Percentiles rank a stretch among this genome's conserved stretches.
phyloP scores from a whole-genome alignment of 2,888 invertebrate species.

The Steinernema carpocapsae region DNA sequence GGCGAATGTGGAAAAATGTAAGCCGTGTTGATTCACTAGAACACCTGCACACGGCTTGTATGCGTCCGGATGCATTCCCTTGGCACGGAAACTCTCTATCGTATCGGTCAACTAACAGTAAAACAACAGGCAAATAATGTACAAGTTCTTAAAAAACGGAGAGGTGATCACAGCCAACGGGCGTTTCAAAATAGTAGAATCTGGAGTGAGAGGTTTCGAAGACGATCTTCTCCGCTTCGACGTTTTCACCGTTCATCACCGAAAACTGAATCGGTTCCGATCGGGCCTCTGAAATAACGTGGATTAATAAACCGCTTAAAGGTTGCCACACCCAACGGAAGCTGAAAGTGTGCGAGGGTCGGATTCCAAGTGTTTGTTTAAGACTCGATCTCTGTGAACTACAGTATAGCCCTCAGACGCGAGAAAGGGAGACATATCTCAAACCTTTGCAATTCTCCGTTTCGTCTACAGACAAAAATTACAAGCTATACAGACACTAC shows the following conservation, averaged over 20 bases:
- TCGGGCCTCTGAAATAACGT: slow-evolving; percentile 42
- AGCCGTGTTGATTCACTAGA: too few relatives aligned
- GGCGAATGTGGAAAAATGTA: too few relatives aligned
- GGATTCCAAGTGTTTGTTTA: neutral
- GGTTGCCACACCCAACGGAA: too few relatives aligned
- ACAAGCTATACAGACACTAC: too few relatives aligned
- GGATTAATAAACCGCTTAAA: neutral
- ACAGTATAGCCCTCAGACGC: neutral
- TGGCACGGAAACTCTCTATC: too few relatives aligned
- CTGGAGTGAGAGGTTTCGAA: slow-evolving; percentile 40
- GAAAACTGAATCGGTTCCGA: slow-evolving; percentile 53
- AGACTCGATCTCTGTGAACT: neutral
- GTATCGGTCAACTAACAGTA: neutral
- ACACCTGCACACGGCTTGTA: too few relatives aligned
- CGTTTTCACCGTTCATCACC: slow-evolving; percentile 56
- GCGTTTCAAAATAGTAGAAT: slow-evolving; percentile 2
- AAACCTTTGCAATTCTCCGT: too few relatives aligned
- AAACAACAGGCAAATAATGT: slow-evolving; percentile 10
- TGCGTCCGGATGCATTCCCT: too few relatives aligned
- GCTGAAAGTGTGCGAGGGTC: too few relatives aligned
- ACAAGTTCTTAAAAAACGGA: neutral
- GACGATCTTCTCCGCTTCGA: slow-evolving; percentile 55
- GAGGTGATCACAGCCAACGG: slow-evolving; percentile 15
- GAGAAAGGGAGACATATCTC: neutral
- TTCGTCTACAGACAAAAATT: too few relatives aligned